Evolutionary conservation across 2,888 invertebrate species (phyloP), one percentile per base, ranked within the genome.

Genomic region (Anthrax anthrax): DNA sequence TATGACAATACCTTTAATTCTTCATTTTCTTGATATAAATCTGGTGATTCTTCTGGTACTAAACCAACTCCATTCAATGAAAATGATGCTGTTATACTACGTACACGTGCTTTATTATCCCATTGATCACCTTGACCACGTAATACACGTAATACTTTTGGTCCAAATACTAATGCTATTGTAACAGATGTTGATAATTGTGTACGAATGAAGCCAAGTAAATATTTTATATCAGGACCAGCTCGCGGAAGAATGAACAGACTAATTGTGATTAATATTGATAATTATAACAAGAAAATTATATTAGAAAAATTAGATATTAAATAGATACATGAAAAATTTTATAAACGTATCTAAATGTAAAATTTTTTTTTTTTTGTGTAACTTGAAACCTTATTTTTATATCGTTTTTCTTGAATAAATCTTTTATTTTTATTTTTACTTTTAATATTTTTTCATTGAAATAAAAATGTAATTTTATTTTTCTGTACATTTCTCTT

Each of bases 181-280:
- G 67, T 69, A 39, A 89, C 87, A 6, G 90, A 84, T 5, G 94
- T 94, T 29, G 91, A 92, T 41, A 94, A 70, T 63, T 94, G 92
- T 1, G 91, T 91, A 59, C 94, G 78, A 53, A 92, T 78, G 65
- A 94, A 94, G 39, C 91, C 89, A 52, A 94, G 77, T 42, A 92
- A 73, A 62, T 92, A 94, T 64, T 94, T 88, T 57, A 91, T 83
- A 64, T 94, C 92, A 14, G 94, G 94, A 17, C 89, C 89, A 46
- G 89, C 89, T 60, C 76, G 74, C 4, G 89, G 89, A 58, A 90
- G 78, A 57, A 91, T 83, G 61, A 88, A 76, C 58, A 91, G 77
- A 67, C 90, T 91, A 51, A 16, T n/a, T n/a, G n/a, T n/a, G n/a
- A n/a, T n/a, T n/a, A n/a, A n/a, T n/a, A n/a, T n/a, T n/a, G n/a